Conservation (phyloP, 2,113 vertebrate genomes). For the Gila orcuttii region DNA sequence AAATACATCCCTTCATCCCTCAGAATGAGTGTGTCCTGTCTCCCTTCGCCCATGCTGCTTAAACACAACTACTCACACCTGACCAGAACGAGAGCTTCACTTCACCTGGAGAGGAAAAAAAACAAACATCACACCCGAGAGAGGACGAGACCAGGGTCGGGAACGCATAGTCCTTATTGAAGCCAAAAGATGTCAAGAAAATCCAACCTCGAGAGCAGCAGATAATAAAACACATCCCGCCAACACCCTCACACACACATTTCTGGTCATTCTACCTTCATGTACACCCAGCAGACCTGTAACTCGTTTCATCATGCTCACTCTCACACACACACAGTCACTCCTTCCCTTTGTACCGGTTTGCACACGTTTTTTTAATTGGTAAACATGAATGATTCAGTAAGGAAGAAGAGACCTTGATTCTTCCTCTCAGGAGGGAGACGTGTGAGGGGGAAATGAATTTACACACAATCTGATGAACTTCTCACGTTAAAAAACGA, state of each 20-base stretch:
- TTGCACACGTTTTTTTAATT: constrained; percentile 46
- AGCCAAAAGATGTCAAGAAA: constrained; percentile 13
- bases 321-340: not conserved
- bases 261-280: not conserved
- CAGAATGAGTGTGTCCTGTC: constrained; percentile 72
- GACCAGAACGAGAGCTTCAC: not conserved
- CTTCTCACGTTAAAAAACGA: constrained; percentile 7
- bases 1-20: constrained; percentile 73
- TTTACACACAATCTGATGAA: constrained; percentile 23
- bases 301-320: not conserved
- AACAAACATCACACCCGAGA: not conserved
- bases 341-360: not conserved
- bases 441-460: not conserved
- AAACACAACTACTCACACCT: constrained; percentile 43
- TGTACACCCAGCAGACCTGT: not conserved
- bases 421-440: constrained; percentile 10
- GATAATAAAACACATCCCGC: not conserved
- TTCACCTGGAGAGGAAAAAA: not conserved
- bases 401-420: not conserved
- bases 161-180: not conserved
- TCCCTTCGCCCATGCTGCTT: constrained; percentile 81
- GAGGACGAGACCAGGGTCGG: not conserved
- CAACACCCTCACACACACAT: not conserved
- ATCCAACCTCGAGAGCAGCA: constrained; percentile 1
- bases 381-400: constrained; percentile 25